A percentile compares a stretch with the other conserved stretches of the same genome.
These are phyloP conservation scores for Nomada lathburiana DNA, from an alignment of 2,888 invertebrate genomes.

Conservation along the genomic window DNA sequence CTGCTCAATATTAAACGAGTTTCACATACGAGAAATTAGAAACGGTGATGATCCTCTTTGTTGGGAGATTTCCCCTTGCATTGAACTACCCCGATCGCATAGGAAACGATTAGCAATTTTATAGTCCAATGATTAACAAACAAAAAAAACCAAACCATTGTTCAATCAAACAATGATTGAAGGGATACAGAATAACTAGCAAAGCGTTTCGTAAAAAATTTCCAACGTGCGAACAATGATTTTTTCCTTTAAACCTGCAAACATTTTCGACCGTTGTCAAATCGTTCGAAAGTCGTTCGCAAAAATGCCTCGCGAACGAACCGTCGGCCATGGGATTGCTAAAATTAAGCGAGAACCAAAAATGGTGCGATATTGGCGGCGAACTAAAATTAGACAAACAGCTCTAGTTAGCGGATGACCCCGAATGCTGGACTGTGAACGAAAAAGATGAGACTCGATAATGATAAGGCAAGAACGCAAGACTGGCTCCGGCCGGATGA, in stretches of 20 bases:
- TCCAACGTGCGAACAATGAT: too few relatives aligned
- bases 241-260: too few relatives aligned
- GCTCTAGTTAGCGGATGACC: conserved; percentile 47
- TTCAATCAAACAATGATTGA: too few relatives aligned
- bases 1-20: neutral
- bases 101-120: neutral
- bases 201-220: too few relatives aligned
- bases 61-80: neutral
- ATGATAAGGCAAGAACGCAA: conserved; percentile 73
- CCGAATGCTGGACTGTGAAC: conserved; percentile 41
- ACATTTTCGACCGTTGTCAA: too few relatives aligned
- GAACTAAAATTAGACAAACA: conserved; percentile 37
- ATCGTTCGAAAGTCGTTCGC: too few relatives aligned
- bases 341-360: conserved; percentile 1
- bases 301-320: too few relatives aligned
- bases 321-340: conserved; percentile 1
- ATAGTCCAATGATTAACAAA: too few relatives aligned
- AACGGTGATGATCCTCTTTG: too few relatives aligned
- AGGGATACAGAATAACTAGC: too few relatives aligned
- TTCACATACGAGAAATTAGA: neutral
- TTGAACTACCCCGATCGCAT: neutral
- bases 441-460: conserved; percentile 72
- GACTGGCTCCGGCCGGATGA: conserved; percentile 55
- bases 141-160: too few relatives aligned
- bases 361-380: neutral